Percentiles rank a stretch among this genome's conserved stretches.
phyloP scores from a whole-genome alignment of 1,140 invertebrate species.

The Nephila pilipes region DNA sequence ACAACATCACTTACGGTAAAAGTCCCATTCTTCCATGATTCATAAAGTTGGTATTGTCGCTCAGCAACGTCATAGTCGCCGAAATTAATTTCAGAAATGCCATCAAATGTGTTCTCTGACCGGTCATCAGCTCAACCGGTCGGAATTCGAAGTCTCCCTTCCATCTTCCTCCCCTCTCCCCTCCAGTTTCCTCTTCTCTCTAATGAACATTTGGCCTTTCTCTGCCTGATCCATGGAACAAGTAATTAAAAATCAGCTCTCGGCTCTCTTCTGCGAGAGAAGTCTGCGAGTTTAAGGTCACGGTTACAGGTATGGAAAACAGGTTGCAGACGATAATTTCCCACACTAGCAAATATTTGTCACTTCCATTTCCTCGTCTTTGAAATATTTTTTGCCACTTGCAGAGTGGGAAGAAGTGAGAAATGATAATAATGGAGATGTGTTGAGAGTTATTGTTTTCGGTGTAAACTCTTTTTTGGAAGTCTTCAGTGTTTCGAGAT shows the following conservation, averaged over 20 bases:
- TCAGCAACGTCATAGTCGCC: neutral
- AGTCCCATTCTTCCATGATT: constrained; percentile 8
- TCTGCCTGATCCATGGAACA: neutral
- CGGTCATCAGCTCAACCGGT: constrained; percentile 29
- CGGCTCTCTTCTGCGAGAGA: neutral
- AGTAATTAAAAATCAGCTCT: neutral
- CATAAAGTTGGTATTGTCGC: neutral
- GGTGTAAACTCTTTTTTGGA: no score
- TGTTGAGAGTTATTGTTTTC: no score
- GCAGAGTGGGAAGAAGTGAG: no score
- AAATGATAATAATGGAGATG: no score
- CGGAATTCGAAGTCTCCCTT: constrained; percentile 7
- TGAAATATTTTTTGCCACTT: neutral
- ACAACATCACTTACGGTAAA: neutral
- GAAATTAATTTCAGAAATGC: constrained; percentile 38
- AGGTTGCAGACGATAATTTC: constrained; percentile 10
- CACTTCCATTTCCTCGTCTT: neutral
- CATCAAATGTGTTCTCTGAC: constrained; percentile 16
- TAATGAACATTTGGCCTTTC: constrained; percentile 18
- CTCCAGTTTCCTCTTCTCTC: neutral
- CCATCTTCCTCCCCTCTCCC: neutral
- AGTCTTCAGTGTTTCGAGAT: no score
- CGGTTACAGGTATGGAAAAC: neutral
- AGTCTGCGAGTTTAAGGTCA: constrained; percentile 31
- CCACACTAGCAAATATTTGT: constrained; percentile 23